A percentile compares a stretch with the other conserved stretches of the same genome.
Conservation (phyloP, 1,140 invertebrate species). For the Trachymyrmex septentrionalis region DNA sequence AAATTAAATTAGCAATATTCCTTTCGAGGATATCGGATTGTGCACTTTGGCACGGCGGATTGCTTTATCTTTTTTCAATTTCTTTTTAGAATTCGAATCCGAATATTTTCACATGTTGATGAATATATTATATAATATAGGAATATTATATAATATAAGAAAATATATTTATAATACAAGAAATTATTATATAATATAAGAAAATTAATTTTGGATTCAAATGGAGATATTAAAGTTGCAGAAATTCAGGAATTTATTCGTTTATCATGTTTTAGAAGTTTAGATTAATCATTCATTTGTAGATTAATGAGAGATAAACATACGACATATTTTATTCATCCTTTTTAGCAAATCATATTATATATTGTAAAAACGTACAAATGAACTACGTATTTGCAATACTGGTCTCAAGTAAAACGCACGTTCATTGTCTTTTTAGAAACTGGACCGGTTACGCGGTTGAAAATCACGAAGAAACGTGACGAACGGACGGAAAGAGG, state of each 20-base stretch:
- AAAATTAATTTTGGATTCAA: background rate
- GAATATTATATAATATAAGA: background rate
- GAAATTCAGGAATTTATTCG: background rate
- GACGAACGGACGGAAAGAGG: conserved; percentile 72
- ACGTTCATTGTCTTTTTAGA: conserved; percentile 44
- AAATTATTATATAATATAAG: background rate
- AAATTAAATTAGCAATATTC: conserved; percentile 22
- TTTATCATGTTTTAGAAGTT: background rate
- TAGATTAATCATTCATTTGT: background rate
- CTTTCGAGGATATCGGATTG: background rate
- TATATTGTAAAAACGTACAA: background rate
- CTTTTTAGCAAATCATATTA: background rate
- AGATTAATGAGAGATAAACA: background rate
- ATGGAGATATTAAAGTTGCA: background rate
- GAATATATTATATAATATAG: background rate
- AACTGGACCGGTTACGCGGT: conserved; percentile 43
- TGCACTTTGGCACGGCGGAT: background rate
- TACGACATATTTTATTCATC: background rate
- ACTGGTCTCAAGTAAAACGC: conserved; percentile 39
- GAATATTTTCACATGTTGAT: background rate
- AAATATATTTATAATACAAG: too few relatives aligned
- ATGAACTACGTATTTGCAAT: conserved; percentile 26
- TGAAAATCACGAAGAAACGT: conserved; percentile 75
- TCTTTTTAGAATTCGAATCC: background rate
- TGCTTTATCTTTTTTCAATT: background rate